Conservation (phyloP, 2,113 vertebrate genomes). For the Rhinichthys klamathensis region DNA sequence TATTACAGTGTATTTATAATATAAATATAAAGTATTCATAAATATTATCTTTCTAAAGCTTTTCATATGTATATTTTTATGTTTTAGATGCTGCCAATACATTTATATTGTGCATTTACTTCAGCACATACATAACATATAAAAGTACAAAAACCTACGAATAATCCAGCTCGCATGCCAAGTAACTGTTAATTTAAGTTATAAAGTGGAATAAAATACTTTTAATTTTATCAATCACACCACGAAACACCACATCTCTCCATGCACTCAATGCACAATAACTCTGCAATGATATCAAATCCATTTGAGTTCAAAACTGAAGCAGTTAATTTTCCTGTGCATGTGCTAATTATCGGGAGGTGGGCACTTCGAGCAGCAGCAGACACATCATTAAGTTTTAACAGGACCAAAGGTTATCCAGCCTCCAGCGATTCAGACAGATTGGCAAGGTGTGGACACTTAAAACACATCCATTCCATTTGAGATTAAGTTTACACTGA, state of each 20-base stretch:
- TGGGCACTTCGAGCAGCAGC: not conserved
- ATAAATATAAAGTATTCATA: not conserved
- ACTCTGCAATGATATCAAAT: conserved; percentile 20
- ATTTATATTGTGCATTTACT: no score
- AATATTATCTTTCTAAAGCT: not conserved
- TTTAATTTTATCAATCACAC: not conserved
- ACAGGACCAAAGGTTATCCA: conserved; percentile 42
- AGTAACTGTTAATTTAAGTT: not conserved
- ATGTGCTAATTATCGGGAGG: conserved; percentile 47
- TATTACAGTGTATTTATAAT: not conserved
- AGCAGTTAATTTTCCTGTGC: conserved; percentile 45
- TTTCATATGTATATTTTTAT: not conserved
- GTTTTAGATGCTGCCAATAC: not conserved
- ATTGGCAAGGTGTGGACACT: conserved; percentile 49
- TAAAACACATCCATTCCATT: conserved; percentile 39
- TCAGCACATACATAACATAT: no score
- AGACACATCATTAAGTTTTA: conserved; percentile 47
- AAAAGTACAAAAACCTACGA: no score
- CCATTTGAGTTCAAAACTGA: conserved; percentile 26
- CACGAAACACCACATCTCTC: not conserved
- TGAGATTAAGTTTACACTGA: conserved; percentile 39
- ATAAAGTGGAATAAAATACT: not conserved
- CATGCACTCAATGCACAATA: not conserved
- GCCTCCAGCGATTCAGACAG: conserved; percentile 39
- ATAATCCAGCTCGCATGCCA: no score